A percentile compares a stretch with the other conserved stretches of the same genome.
Evolutionary conservation across 2,797 vertebrate genomes (phyloP).

Genomic region (Periparus ater): DNA sequence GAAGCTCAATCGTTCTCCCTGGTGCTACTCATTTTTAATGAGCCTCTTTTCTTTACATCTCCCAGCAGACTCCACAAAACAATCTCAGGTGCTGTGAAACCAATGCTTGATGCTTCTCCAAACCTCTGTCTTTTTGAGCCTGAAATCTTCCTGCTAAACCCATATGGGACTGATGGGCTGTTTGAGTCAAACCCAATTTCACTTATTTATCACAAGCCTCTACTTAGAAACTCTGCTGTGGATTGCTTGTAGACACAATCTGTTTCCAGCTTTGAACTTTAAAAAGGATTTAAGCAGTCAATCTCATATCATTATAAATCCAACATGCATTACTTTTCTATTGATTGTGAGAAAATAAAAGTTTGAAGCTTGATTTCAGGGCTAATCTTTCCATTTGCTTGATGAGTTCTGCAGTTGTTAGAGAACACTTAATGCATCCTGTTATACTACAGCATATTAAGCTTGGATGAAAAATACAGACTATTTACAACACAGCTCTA

Average conservation of each 20-base stretch:
- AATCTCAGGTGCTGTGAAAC: slow-evolving; percentile 87
- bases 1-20: slow-evolving; percentile 77
- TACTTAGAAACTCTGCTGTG: slow-evolving; percentile 78
- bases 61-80: slow-evolving; percentile 80
- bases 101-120: slow-evolving; percentile 77
- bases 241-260: slow-evolving; percentile 82
- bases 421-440: slow-evolving; percentile 58
- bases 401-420: slow-evolving; percentile 76
- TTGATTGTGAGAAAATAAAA: slow-evolving; percentile 84
- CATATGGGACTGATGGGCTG: slow-evolving; percentile 79
- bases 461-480: slow-evolving; percentile 45
- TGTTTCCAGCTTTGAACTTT: slow-evolving; percentile 86
- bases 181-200: slow-evolving; percentile 85
- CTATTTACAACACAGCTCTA: slow-evolving; percentile 33
- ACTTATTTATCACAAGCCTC: slow-evolving; percentile 83
- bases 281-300: slow-evolving; percentile 89
- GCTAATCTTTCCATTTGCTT: slow-evolving; percentile 86
- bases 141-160: slow-evolving; percentile 80
- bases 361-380: slow-evolving; percentile 84
- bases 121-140: slow-evolving; percentile 75
- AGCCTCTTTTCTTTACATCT: slow-evolving; percentile 78
- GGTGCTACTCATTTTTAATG: slow-evolving; percentile 83
- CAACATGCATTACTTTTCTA: slow-evolving; percentile 78
- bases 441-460: slow-evolving; percentile 58
- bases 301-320: slow-evolving; percentile 92